Conservation (phyloP, 2,888 invertebrate species). For the Caenorhabditis panamensis region DNA sequence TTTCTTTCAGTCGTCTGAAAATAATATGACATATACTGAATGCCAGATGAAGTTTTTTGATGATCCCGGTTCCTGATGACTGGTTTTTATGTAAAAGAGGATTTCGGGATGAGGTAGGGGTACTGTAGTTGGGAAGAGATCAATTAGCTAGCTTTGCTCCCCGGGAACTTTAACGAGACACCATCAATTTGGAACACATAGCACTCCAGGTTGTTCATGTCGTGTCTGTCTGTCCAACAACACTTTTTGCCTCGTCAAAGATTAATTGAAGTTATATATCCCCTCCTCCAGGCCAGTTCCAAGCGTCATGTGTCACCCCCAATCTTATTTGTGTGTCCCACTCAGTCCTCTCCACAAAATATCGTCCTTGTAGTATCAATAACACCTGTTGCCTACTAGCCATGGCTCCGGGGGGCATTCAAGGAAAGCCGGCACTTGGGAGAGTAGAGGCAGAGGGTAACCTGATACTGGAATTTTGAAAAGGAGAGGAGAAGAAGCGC, state of each 20-base stretch:
- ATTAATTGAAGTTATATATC: constrained; percentile 62
- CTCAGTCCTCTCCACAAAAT: constrained; percentile 35
- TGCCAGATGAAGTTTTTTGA: constrained; percentile 52
- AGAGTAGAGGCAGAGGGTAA: constrained; percentile 18
- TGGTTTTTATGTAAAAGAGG: constrained; percentile 18
- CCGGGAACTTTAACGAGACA: not conserved
- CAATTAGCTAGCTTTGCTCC: not conserved
- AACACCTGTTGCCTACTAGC: constrained; percentile 51
- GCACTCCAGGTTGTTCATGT: constrained; percentile 8
- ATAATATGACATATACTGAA: constrained; percentile 51
- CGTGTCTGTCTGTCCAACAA: constrained; percentile 25
- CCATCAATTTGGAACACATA: constrained; percentile 49
- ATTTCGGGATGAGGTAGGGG: not conserved
- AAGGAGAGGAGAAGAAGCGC: constrained; percentile 8
- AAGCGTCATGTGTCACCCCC: constrained; percentile 50
- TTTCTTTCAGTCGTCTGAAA: constrained; percentile 18
- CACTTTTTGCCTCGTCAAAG: constrained; percentile 54
- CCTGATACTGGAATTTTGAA: constrained; percentile 26
- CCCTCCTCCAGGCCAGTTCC: constrained; percentile 23
- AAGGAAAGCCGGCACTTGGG: not conserved
- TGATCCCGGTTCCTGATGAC: constrained; percentile 18
- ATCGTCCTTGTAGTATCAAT: constrained; percentile 50
- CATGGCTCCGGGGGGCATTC: too few species aligned
- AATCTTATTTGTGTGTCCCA: constrained; percentile 26
- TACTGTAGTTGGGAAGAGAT: not conserved